phyloP scores from a whole-genome alignment of 1,140 invertebrate species.

The Camponotus floridanus region DNA sequence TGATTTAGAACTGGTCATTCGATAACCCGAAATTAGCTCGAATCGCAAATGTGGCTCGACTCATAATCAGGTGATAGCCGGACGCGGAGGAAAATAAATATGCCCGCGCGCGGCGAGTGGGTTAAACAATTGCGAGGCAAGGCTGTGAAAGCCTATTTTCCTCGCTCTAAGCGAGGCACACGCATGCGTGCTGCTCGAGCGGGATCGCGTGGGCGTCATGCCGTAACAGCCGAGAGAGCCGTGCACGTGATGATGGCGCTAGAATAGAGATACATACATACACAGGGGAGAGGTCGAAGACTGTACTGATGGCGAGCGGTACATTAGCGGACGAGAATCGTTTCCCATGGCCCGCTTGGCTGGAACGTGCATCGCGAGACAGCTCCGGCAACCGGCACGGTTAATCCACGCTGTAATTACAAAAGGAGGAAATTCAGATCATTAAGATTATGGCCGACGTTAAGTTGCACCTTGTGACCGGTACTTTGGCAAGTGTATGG shows the following conservation, averaged over 20 bases:
- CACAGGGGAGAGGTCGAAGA: constrained; percentile 46
- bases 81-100: constrained; percentile 46
- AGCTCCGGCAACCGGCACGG: constrained; percentile 21
- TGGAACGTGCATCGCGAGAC: constrained; percentile 35
- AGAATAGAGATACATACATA: constrained; percentile 34
- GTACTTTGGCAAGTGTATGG: constrained; percentile 11
- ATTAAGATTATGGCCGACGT: constrained; percentile 63
- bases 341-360: constrained; percentile 68
- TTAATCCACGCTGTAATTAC: constrained; percentile 71
- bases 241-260: constrained; percentile 63
- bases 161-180: constrained; percentile 25
- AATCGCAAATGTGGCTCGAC: background rate
- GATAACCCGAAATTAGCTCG: constrained; percentile 21
- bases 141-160: constrained; percentile 52
- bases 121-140: constrained; percentile 46
- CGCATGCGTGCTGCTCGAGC: constrained; percentile 20
- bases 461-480: constrained; percentile 54
- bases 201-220: constrained; percentile 58
- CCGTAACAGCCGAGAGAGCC: constrained; percentile 48
- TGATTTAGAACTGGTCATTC: constrained; percentile 1
- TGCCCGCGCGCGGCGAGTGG: constrained; percentile 10
- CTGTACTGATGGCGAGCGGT: constrained; percentile 45
- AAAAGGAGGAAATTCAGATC: constrained; percentile 69
- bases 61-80: constrained; percentile 14
- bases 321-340: constrained; percentile 65